A percentile compares a stretch with the other conserved stretches of the same genome.
These are phyloP conservation scores for Macrophya annulata DNA, from an alignment of 2,888 invertebrate species.

Conservation along the genomic window DNA sequence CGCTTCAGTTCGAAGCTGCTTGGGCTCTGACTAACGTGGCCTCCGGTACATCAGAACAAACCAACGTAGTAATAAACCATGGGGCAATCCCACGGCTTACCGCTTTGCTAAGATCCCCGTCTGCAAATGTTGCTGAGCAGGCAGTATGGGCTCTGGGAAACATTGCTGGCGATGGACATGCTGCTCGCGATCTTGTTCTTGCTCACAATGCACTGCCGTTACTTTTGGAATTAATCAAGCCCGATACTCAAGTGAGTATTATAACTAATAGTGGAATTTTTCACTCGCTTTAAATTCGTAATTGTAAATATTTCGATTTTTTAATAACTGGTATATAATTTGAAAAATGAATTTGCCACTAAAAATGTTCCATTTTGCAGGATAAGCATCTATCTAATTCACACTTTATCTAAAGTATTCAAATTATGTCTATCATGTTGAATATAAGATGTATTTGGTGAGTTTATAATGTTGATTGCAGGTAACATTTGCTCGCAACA, in stretches of 20 bases:
- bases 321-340: neutral
- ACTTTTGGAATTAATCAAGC: slow-evolving; percentile 85
- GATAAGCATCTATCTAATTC: neutral
- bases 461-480: slow-evolving; percentile 65
- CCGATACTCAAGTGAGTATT: slow-evolving; percentile 81
- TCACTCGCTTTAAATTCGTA: no score
- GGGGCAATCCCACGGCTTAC: slow-evolving; percentile 94
- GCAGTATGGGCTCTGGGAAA: slow-evolving; percentile 99
- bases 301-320: neutral
- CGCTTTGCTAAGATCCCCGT: slow-evolving; percentile 85
- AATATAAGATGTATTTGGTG: neutral
- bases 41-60: slow-evolving; percentile 96
- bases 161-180: slow-evolving; percentile 95
- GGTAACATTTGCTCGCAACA: slow-evolving; percentile 87
- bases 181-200: slow-evolving; percentile 91
- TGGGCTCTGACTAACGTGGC: slow-evolving; percentile 99
- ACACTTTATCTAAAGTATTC: neutral
- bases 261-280: neutral
- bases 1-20: slow-evolving; percentile 96
- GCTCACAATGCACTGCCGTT: slow-evolving; percentile 86
- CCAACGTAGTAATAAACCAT: slow-evolving; percentile 91
- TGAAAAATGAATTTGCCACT: neutral
- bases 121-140: slow-evolving; percentile 91
- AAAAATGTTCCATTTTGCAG: neutral
- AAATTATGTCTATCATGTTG: slow-evolving; percentile 31